These are phyloP conservation scores for Oncorhynchus clarkii DNA, from an alignment of 2,113 vertebrate genomes.

Conservation along the genomic window DNA sequence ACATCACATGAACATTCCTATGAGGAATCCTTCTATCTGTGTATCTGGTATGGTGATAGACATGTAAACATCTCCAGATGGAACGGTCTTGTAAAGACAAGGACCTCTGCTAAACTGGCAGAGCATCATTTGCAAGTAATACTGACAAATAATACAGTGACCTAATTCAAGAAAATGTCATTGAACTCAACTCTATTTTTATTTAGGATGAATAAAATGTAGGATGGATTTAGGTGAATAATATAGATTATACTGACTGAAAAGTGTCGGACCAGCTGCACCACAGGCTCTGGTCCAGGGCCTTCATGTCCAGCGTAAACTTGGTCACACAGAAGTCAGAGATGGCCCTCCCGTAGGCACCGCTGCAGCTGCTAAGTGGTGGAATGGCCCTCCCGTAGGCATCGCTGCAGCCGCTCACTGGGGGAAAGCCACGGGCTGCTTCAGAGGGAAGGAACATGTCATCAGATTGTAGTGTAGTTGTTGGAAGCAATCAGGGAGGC, in stretches of 20 bases:
- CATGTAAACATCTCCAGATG: not conserved
- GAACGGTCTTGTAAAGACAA: not conserved
- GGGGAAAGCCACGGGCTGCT: slow-evolving; percentile 22
- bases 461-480: not conserved
- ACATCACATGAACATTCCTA: not conserved
- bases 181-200: not conserved
- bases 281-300: slow-evolving; percentile 55
- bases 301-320: slow-evolving; percentile 56
- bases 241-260: slow-evolving; percentile 54
- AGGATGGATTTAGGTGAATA: not conserved
- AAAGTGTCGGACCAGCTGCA: slow-evolving; percentile 68
- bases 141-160: not conserved
- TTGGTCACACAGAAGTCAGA: slow-evolving; percentile 45
- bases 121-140: not conserved
- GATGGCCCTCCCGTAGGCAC: slow-evolving; percentile 37
- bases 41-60: not conserved
- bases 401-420: slow-evolving; percentile 39
- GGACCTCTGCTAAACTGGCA: not conserved
- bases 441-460: not conserved
- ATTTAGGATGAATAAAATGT: not conserved
- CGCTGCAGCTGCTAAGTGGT: slow-evolving; percentile 40
- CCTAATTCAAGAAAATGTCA: not conserved
- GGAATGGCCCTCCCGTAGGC: slow-evolving; percentile 28
- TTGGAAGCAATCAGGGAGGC: not conserved
- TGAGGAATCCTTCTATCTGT: not conserved